Conservation (phyloP, 2,888 invertebrate genomes). For the Alitta virens region DNA sequence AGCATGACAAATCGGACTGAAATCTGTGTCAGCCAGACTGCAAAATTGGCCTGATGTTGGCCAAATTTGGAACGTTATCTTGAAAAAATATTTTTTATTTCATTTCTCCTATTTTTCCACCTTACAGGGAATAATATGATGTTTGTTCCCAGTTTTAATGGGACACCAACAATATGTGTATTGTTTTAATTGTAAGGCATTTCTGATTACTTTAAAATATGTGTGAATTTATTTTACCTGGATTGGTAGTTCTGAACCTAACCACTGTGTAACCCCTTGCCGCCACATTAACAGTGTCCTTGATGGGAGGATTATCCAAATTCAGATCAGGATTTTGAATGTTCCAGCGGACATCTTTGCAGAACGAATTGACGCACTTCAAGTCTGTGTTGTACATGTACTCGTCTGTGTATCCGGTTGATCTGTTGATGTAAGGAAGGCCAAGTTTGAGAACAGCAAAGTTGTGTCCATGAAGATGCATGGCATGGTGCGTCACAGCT, state of each 20-base stretch:
- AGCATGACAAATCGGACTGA: no score
- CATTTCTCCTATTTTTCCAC: no score
- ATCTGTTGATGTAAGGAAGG: constrained; percentile 24
- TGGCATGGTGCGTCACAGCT: constrained; percentile 35
- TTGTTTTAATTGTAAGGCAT: no score
- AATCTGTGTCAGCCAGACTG: no score
- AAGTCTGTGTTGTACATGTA: constrained; percentile 11
- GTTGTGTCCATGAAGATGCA: constrained; percentile 49
- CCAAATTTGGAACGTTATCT: no score
- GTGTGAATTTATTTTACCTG: no score
- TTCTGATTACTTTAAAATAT: no score
- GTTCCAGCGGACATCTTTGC: constrained; percentile 38
- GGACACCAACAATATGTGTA: no score
- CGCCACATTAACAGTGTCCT: constrained; percentile 50
- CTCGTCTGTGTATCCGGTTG: constrained; percentile 4
- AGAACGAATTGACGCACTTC: constrained; percentile 35
- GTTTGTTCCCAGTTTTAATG: no score
- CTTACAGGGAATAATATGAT: no score
- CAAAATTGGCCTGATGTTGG: no score
- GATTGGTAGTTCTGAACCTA: constrained; percentile 47
- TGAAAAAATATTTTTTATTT: no score
- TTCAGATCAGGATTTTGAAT: constrained; percentile 35
- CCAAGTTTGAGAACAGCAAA: constrained; percentile 49
- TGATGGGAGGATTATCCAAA: constrained; percentile 34
- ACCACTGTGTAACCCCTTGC: constrained; percentile 48